phyloP scores from a whole-genome alignment of 1,140 invertebrate genomes.

The Drosophila prosaltans region DNA sequence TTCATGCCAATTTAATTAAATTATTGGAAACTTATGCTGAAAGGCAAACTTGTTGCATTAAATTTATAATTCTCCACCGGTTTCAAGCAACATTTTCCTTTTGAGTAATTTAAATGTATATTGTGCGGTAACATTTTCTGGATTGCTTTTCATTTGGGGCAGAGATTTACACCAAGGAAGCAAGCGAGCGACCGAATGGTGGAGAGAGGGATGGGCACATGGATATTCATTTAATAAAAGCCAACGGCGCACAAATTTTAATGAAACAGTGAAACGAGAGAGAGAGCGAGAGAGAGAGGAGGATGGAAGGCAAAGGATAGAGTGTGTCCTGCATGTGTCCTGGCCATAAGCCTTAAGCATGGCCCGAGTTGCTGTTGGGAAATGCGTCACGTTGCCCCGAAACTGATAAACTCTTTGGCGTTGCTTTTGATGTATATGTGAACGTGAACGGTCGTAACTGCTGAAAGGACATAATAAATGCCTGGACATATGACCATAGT shows the following conservation, averaged over 20 bases:
- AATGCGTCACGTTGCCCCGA: slow-evolving; percentile 37
- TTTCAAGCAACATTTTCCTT: neutral
- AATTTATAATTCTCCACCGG: neutral
- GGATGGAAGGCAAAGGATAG: too few relatives aligned
- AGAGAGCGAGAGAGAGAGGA: slow-evolving; percentile 4
- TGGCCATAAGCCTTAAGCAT: slow-evolving; percentile 38
- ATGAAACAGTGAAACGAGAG: slow-evolving; percentile 67
- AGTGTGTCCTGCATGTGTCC: slow-evolving; percentile 41
- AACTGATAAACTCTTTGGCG: slow-evolving; percentile 75
- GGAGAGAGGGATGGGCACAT: slow-evolving; percentile 20
- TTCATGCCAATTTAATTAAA: slow-evolving; percentile 1
- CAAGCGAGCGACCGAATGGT: neutral
- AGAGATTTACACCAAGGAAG: slow-evolving; percentile 38
- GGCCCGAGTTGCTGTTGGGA: slow-evolving; percentile 36
- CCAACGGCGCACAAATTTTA: slow-evolving; percentile 73
- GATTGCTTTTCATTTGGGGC: slow-evolving; percentile 58
- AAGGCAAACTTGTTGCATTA: slow-evolving; percentile 3
- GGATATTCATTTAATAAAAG: slow-evolving; percentile 80
- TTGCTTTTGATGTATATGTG: slow-evolving; percentile 55
- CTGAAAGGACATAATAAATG: slow-evolving; percentile 79
- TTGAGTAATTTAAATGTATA: slow-evolving; percentile 45
- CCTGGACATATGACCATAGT: slow-evolving; percentile 30
- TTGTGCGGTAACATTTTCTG: slow-evolving; percentile 53
- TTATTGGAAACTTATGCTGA: neutral
- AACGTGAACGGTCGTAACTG: slow-evolving; percentile 27